Evolutionary conservation across 2,113 vertebrate species (phyloP).

Genomic region (human (Homo sapiens)): DNA sequence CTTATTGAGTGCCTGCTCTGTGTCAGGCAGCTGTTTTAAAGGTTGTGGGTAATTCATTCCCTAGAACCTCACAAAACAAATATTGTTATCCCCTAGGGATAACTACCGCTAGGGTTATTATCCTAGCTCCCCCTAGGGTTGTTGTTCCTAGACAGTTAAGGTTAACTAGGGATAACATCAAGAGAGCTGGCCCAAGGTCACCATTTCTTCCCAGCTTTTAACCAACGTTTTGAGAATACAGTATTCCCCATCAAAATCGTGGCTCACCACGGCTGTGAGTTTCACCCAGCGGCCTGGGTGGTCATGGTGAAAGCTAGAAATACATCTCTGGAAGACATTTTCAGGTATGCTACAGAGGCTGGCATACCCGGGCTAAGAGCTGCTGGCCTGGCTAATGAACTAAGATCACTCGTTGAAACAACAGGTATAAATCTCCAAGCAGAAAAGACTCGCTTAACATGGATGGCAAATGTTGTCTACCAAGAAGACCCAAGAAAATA

Average conservation of each 20-base stretch:
- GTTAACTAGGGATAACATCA: neutral
- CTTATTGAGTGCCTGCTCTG: neutral
- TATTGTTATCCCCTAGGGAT: no score
- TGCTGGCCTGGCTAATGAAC: no score
- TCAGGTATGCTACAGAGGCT: accelerated
- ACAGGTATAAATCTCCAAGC: neutral
- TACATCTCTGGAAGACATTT: neutral
- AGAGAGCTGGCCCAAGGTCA: neutral
- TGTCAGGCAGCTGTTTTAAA: neutral
- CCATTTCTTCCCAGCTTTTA: neutral
- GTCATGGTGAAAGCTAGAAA: neutral
- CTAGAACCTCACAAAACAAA: neutral
- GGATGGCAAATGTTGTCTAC: neutral
- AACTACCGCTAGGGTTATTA: no score
- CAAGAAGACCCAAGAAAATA: neutral
- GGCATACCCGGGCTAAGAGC: neutral
- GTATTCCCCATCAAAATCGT: accelerated
- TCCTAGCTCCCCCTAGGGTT: no score
- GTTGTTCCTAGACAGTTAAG: neutral
- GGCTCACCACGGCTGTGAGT: neutral
- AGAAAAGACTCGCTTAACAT: neutral
- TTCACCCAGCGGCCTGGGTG: neutral
- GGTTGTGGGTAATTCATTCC: neutral
- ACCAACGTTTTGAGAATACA: neutral
- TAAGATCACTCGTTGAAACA: neutral